Conservation (phyloP, 1,140 invertebrate species). For the Geopemphigus sp. region DNA sequence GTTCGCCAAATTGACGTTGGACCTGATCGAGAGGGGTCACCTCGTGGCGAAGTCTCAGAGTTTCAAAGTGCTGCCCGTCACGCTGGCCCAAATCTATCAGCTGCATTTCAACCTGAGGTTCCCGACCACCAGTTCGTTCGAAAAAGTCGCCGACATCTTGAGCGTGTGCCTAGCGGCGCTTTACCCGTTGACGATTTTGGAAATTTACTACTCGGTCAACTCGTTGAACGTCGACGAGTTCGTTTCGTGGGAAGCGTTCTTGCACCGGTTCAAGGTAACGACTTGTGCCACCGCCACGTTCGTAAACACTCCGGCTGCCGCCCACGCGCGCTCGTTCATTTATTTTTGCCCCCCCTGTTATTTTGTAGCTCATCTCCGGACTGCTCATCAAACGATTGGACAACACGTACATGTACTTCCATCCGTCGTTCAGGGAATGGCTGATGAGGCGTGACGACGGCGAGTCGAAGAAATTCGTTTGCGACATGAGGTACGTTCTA, state of each 20-base stretch:
- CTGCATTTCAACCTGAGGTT: conserved; percentile 91
- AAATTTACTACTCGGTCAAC: conserved; percentile 93
- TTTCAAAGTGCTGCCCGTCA: conserved; percentile 90
- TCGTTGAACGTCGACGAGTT: conserved; percentile 73
- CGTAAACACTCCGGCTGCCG: too few species aligned
- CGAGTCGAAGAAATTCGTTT: conserved; percentile 86
- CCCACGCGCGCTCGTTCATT: too few species aligned
- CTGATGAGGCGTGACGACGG: conserved; percentile 85
- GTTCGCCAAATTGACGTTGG: conserved; percentile 87
- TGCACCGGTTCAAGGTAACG: conserved; percentile 78
- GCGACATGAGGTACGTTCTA: conserved; percentile 68
- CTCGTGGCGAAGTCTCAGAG: conserved; percentile 89
- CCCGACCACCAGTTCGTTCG: conserved; percentile 84
- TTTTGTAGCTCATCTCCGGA: conserved; percentile 66
- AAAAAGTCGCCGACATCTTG: conserved; percentile 79
- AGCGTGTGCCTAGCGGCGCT: conserved; percentile 86
- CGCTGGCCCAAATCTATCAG: conserved; percentile 87
- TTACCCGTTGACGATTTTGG: conserved; percentile 83
- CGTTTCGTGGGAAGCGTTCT: conserved; percentile 85
- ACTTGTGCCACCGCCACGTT: too few species aligned
- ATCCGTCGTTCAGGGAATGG: conserved; percentile 96
- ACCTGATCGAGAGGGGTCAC: conserved; percentile 88
- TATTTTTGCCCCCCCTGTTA: too few species aligned
- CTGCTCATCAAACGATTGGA: conserved; percentile 86
- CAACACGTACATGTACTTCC: conserved; percentile 94